Percentiles rank a stretch among this genome's conserved stretches.
Evolutionary conservation across 2,113 vertebrate genomes (phyloP).

Genomic region (Marmota flaviventris): DNA sequence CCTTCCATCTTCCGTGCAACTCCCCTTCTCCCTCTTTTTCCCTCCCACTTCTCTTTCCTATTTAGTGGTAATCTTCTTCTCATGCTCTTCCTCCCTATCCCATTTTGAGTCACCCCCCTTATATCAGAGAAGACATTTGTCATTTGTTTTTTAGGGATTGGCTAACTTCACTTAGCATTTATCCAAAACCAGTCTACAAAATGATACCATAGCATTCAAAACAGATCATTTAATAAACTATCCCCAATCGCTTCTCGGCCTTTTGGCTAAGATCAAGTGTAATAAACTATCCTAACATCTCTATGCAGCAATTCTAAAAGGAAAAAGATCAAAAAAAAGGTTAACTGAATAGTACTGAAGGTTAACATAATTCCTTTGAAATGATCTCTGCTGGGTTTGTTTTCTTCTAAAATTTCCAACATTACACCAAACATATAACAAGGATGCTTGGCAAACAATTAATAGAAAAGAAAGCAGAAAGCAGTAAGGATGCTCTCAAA

Average conservation of each 20-base stretch:
- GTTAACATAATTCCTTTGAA: constrained; percentile 48
- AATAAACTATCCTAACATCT: background rate
- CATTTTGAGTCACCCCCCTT: too few species aligned
- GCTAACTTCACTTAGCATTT: background rate
- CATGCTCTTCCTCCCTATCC: too few species aligned
- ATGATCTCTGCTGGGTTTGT: background rate
- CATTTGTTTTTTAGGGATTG: too few species aligned
- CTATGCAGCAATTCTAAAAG: constrained; percentile 10
- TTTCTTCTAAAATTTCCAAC: background rate
- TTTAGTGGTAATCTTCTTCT: too few species aligned
- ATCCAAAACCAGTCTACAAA: constrained; percentile 19
- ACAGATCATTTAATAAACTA: constrained; percentile 15
- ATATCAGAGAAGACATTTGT: too few species aligned
- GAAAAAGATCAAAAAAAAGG: constrained; percentile 8
- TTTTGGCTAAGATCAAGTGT: too few species aligned
- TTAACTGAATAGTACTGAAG: constrained; percentile 16
- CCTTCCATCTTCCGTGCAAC: too few species aligned
- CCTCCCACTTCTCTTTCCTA: too few species aligned
- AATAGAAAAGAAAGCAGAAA: constrained; percentile 26
- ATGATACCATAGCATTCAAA: background rate
- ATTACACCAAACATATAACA: background rate
- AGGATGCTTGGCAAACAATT: background rate
- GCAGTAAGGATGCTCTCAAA: background rate
- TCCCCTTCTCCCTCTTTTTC: too few species aligned
- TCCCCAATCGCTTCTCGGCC: too few species aligned